A percentile compares a stretch with the other conserved stretches of the same genome.
Conservation (phyloP, 1,140 invertebrate species). For the Scaptomyza hsui region DNA sequence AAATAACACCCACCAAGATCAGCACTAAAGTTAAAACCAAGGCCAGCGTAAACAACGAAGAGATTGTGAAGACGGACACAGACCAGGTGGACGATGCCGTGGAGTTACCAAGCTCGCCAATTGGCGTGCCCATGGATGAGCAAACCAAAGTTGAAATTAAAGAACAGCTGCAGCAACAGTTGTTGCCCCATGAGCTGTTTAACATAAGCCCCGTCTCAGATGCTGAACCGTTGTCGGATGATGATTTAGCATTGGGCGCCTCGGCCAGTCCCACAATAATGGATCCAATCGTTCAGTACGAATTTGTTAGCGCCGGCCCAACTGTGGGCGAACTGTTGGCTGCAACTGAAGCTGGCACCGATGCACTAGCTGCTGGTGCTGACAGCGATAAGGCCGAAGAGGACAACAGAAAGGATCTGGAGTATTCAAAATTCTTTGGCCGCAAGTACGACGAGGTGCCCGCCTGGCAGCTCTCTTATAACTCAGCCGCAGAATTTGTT, state of each 20-base stretch:
- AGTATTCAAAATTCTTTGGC: constrained; percentile 47
- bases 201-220: constrained; percentile 76
- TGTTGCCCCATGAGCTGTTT: constrained; percentile 57
- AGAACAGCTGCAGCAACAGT: constrained; percentile 38
- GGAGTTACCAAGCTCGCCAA: constrained; percentile 1
- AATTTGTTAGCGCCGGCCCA: constrained; percentile 34
- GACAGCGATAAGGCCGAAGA: constrained; percentile 9
- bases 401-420: constrained; percentile 25
- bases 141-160: constrained; percentile 52
- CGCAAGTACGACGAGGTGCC: constrained; percentile 57
- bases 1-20: constrained; percentile 22
- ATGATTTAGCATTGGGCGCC: constrained; percentile 85
- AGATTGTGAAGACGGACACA: constrained; percentile 7
- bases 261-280: constrained; percentile 85
- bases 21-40: constrained; percentile 37
- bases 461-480: constrained; percentile 44
- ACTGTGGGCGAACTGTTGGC: constrained; percentile 53
- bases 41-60: constrained; percentile 15
- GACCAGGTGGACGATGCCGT: constrained; percentile 9
- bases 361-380: constrained; percentile 5
- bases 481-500: constrained; percentile 44
- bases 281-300: constrained; percentile 38
- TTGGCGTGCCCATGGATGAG: constrained; percentile 35
- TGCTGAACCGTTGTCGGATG: constrained; percentile 80
- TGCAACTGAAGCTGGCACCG: constrained; percentile 10